Percentiles rank a stretch among this genome's conserved stretches.
Conservation (phyloP, 2,888 invertebrate genomes). For the Ochropleura leucogaster region DNA sequence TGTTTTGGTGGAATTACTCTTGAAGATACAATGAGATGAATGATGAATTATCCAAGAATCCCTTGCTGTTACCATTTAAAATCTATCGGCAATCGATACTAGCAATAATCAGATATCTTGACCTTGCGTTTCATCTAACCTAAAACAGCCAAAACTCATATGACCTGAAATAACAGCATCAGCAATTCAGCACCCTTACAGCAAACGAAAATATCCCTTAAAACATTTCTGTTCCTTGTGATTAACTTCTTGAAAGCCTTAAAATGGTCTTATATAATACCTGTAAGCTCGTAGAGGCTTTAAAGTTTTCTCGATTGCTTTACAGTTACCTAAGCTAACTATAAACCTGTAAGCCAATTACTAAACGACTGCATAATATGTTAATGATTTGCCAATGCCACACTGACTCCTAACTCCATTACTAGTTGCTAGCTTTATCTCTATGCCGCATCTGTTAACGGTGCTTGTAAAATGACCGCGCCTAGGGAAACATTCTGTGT, state of each 20-base stretch:
- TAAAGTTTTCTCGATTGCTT: slow-evolving; percentile 6
- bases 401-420: slow-evolving; percentile 53
- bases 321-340: slow-evolving; percentile 45
- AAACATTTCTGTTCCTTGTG: background rate
- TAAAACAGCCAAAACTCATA: too few relatives aligned
- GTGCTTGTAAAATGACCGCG: slow-evolving; percentile 61
- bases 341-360: slow-evolving; percentile 59
- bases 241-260: background rate
- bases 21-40: background rate
- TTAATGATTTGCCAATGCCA: slow-evolving; percentile 60
- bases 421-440: slow-evolving; percentile 53
- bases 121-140: background rate
- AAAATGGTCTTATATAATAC: background rate
- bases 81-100: background rate
- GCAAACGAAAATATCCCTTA: background rate
- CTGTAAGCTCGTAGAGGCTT: background rate
- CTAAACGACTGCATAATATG: slow-evolving; percentile 58
- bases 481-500: slow-evolving; percentile 52
- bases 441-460: slow-evolving; percentile 59
- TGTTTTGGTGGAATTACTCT: background rate
- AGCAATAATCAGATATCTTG: too few relatives aligned
- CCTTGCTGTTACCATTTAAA: background rate
- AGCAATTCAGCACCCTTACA: background rate
- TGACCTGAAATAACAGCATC: too few relatives aligned
- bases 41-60: background rate